These are phyloP conservation scores for Bathybates hornii DNA, from an alignment of 2,113 vertebrate genomes.

Conservation along the genomic window DNA sequence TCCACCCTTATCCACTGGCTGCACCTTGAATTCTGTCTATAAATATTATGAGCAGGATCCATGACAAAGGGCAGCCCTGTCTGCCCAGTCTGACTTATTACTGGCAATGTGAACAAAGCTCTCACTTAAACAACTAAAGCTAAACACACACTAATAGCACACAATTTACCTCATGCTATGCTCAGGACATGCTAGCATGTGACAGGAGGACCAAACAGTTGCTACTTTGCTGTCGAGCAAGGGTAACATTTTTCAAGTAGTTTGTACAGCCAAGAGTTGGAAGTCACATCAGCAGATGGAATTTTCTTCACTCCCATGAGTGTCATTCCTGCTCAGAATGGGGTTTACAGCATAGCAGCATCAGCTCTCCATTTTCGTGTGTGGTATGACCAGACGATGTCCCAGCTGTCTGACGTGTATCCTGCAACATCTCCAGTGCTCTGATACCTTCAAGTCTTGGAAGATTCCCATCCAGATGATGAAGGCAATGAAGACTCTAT, in stretches of 20 bases:
- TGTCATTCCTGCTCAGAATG: neutral
- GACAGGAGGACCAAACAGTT: neutral
- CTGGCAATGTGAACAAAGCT: neutral
- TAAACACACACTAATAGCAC: neutral
- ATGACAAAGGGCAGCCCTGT: neutral
- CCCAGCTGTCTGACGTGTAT: neutral
- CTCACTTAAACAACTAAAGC: neutral
- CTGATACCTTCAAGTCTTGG: neutral
- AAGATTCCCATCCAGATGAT: neutral
- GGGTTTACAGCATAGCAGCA: neutral
- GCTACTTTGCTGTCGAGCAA: neutral
- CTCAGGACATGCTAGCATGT: neutral
- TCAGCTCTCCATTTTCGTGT: neutral
- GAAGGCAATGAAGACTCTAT: neutral
- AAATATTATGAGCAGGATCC: neutral
- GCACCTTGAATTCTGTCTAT: neutral
- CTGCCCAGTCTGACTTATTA: neutral
- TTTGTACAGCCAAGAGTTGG: neutral
- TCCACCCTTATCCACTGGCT: neutral
- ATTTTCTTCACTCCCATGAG: neutral
- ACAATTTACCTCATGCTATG: neutral
- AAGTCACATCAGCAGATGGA: neutral
- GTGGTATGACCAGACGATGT: neutral
- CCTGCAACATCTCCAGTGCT: neutral
- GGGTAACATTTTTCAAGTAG: neutral